Conservation (phyloP, 2,888 invertebrate genomes). For the Micoletzkya japonica region DNA sequence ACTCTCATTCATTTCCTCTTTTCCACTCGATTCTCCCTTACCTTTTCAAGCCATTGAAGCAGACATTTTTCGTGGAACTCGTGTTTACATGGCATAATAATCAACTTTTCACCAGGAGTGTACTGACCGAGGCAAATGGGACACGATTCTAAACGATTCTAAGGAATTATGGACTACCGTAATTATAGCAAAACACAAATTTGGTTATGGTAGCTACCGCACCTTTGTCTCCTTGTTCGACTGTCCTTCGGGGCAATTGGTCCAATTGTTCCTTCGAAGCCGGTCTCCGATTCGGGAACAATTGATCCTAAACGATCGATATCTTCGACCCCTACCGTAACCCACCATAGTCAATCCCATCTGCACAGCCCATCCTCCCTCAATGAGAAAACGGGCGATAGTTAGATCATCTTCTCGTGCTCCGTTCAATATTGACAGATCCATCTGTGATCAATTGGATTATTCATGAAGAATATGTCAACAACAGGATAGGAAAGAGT, state of each 20-base stretch:
- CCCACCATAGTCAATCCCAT: slow-evolving; percentile 11
- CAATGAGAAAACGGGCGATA: slow-evolving; percentile 16
- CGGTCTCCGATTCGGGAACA: slow-evolving; percentile 23
- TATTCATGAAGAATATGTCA: slow-evolving; percentile 5
- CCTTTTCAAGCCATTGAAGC: slow-evolving; percentile 31
- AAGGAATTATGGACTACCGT: too few species aligned
- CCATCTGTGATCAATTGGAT: slow-evolving; percentile 1
- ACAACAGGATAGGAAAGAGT: slow-evolving; percentile 9
- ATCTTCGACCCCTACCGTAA: neutral
- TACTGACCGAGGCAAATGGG: slow-evolving; percentile 31
- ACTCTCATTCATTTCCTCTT: neutral
- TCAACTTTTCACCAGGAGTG: neutral
- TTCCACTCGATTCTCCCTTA: neutral
- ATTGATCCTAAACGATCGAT: neutral
- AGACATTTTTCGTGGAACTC: slow-evolving; percentile 31
- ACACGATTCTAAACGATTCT: slow-evolving; percentile 31
- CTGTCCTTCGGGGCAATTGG: neutral
- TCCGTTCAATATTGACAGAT: slow-evolving; percentile 4
- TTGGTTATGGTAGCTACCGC: neutral
- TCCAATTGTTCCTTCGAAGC: slow-evolving; percentile 6
- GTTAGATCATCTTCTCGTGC: neutral
- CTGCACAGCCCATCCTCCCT: slow-evolving; percentile 13
- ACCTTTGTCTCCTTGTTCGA: neutral
- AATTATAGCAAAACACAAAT: neutral
- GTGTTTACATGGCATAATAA: slow-evolving; percentile 33